phyloP scores from a whole-genome alignment of 2,888 invertebrate species.

The Escarpia spicata region DNA sequence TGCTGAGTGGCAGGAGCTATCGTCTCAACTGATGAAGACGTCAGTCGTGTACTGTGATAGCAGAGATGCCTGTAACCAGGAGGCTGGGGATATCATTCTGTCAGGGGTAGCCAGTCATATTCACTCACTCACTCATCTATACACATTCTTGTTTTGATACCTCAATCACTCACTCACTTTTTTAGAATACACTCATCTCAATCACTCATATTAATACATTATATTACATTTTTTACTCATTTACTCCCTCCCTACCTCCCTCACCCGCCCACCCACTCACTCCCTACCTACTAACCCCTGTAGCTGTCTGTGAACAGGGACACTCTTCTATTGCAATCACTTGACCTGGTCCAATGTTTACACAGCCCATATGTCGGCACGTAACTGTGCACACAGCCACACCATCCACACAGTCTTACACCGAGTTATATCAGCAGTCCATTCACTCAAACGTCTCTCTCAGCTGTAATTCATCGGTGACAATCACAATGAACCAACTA shows the following conservation, averaged over 20 bases:
- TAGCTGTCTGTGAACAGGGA: neutral
- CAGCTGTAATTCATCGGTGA: neutral
- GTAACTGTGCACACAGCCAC: neutral
- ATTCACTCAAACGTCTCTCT: neutral
- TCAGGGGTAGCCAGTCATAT: conserved; percentile 61
- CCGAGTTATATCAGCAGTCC: neutral
- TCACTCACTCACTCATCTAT: neutral
- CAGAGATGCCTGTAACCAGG: conserved; percentile 68
- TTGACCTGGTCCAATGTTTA: neutral
- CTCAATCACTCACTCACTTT: neutral
- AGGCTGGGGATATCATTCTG: conserved; percentile 69
- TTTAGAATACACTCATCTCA: neutral
- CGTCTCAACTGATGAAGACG: conserved; percentile 68
- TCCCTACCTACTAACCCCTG: neutral
- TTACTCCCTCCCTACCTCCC: neutral
- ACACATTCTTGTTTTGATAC: neutral
- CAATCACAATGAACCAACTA: neutral
- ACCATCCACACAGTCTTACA: neutral
- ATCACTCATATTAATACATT: neutral
- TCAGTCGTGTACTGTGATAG: conserved; percentile 71
- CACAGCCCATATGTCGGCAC: neutral
- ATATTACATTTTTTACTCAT: neutral
- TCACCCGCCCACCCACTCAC: neutral
- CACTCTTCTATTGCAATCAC: neutral
- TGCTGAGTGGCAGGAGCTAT: conserved; percentile 70